Conservation (phyloP, 2,888 invertebrate genomes). For the Thera obeliscata region DNA sequence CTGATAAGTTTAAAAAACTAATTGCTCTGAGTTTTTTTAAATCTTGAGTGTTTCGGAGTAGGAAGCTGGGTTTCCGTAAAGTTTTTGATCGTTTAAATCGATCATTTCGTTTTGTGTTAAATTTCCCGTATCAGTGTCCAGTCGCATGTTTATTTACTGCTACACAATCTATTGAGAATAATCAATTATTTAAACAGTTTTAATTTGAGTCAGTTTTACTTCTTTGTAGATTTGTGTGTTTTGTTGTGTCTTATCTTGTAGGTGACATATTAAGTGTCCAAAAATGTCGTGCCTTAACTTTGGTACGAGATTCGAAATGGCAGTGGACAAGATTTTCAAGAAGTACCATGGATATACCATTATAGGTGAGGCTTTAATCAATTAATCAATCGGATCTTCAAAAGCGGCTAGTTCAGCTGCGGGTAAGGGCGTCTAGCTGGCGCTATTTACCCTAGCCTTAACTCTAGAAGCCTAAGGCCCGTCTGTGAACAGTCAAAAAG, state of each 20-base stretch:
- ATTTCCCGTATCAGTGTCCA: conserved; percentile 4
- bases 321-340: conserved; percentile 60
- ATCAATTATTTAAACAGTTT: not conserved
- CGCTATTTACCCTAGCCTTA: too few species aligned
- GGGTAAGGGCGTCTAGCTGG: too few species aligned
- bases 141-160: not conserved
- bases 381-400: too few species aligned
- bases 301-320: conserved; percentile 54
- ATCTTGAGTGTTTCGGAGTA: conserved; percentile 12
- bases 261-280: not conserved
- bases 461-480: too few species aligned
- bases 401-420: too few species aligned
- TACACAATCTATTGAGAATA: conserved; percentile 5
- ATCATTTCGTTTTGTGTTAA: not conserved
- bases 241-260: not conserved
- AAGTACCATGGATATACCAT: conserved; percentile 67
- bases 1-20: conserved; percentile 16
- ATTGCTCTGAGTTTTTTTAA: conserved; percentile 22
- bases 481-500: too few species aligned
- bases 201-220: not conserved
- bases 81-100: not conserved
- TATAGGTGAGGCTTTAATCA: conserved; percentile 56
- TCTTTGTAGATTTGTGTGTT: not conserved
- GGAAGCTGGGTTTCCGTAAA: conserved; percentile 21
- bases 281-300: conserved; percentile 50